Evolutionary conservation across 2,113 vertebrate genomes (phyloP), one percentile per base, ranked within the genome.

Genomic region (Cephalopholis sonnerati): DNA sequence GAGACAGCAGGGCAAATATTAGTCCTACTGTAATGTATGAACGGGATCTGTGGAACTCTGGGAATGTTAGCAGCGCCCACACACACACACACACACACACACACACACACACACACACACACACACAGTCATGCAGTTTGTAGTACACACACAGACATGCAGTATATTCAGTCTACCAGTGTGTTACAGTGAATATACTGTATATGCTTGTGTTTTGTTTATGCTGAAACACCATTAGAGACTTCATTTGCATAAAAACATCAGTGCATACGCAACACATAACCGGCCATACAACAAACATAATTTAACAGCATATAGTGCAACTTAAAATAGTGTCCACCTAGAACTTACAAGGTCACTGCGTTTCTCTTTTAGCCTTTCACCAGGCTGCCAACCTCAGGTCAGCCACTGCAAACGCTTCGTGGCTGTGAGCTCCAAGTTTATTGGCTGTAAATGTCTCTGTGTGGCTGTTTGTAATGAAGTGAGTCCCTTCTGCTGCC

Each of bases 1-100:
- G 64, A 84, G 79, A 82, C 84, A 79, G 77, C 58, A 63, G 50
- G 8, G 54, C 55, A 90, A 90, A 92, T 87, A 90, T 86, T 90
- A 80, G 81, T 76, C 68, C 58, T 80, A 48, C 51, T 81, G 78
- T 77, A 72, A 36, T 27, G 66, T 75, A 55, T 74, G 53, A 64
- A 22, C 58, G 51, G 74, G 63, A 65, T 74, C 15, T 70, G 66
- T 78, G 80, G 44, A 90, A 73, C 81, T 82, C 39, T 25, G 64
- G 55, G 73, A 86, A 79, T 64, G 65, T 32, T 51, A 27, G 39
- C 62, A 66, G 46, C 70, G 7, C 46, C 29, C 73, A 36, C 29
- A 58, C 27, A 39, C 57, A 44, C 25, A 57, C 61, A 50, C 16
- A 27, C 27, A 74, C 72, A 25, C 25, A 32, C 39, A 22, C 64